phyloP scores from a whole-genome alignment of 2,797 vertebrate genomes.

The Paguma larvata region DNA sequence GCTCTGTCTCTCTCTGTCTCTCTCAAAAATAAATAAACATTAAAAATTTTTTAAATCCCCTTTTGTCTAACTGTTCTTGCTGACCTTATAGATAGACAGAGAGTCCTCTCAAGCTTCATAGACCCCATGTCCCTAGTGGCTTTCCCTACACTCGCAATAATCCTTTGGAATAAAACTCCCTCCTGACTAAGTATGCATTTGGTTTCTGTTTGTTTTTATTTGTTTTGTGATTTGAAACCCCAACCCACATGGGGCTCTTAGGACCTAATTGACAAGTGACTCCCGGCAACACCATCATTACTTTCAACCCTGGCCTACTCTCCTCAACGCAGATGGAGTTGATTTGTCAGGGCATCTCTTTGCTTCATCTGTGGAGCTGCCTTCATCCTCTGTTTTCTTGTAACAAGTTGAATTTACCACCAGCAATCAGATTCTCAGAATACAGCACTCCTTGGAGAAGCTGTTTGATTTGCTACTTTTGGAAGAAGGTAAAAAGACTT shows the following conservation, averaged over 20 bases:
- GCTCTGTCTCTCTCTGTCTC: too few relatives aligned
- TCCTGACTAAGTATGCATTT: background rate
- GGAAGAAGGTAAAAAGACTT: background rate
- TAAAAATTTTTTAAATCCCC: too few relatives aligned
- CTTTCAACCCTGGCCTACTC: background rate
- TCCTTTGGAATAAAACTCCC: background rate
- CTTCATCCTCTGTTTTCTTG: background rate
- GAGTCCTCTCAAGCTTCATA: accelerated
- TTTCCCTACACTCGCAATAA: too few relatives aligned
- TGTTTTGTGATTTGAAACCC: background rate
- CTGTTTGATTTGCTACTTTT: background rate
- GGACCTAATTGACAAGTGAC: background rate
- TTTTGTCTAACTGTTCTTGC: background rate
- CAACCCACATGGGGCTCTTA: background rate
- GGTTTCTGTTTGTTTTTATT: background rate
- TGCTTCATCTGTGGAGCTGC: background rate
- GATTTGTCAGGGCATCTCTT: background rate
- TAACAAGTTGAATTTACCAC: background rate
- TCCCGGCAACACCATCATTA: background rate
- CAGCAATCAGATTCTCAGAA: background rate
- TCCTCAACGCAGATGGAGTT: background rate
- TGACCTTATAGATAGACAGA: background rate
- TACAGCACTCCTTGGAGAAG: too few relatives aligned
- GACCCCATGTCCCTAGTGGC: accelerated
- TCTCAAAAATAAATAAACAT: too few relatives aligned